Evolutionary conservation across 2,888 invertebrate genomes (phyloP).

Genomic region (Poecilobothrus nobilitatus): DNA sequence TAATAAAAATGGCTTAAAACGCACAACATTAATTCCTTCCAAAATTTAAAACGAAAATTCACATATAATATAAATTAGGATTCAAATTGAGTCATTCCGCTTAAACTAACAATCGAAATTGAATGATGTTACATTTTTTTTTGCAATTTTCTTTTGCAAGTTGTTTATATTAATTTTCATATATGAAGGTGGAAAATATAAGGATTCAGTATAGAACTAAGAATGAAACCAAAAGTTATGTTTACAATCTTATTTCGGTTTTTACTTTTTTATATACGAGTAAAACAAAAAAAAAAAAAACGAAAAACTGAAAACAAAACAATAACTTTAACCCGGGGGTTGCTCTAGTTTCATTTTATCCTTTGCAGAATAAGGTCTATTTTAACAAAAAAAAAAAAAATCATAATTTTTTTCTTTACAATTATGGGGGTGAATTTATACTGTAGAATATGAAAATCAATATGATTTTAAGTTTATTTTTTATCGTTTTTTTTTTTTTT

Average conservation of each 20-base stretch:
- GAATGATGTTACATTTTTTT: neutral
- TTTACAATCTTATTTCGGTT: neutral
- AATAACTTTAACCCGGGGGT: neutral
- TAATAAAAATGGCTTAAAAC: too few relatives aligned
- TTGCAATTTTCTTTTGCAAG: neutral
- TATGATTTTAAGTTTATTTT: neutral
- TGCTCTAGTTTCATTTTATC: neutral
- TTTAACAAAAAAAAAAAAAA: neutral
- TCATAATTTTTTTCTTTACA: neutral
- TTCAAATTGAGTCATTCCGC: conserved; percentile 1
- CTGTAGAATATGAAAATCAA: neutral
- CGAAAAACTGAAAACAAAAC: neutral
- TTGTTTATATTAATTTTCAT: neutral
- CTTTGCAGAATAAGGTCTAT: neutral
- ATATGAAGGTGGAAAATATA: neutral
- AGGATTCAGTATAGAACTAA: too few relatives aligned
- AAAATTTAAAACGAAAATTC: neutral
- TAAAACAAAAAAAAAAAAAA: neutral
- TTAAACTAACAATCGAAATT: neutral
- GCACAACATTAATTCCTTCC: too few relatives aligned
- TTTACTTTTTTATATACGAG: neutral
- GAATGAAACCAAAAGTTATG: neutral
- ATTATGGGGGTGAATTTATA: neutral
- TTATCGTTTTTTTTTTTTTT: too few relatives aligned
- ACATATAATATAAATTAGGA: neutral